These are phyloP conservation scores for Hydriomena furcata DNA, from an alignment of 2,888 invertebrate species.

Conservation along the genomic window DNA sequence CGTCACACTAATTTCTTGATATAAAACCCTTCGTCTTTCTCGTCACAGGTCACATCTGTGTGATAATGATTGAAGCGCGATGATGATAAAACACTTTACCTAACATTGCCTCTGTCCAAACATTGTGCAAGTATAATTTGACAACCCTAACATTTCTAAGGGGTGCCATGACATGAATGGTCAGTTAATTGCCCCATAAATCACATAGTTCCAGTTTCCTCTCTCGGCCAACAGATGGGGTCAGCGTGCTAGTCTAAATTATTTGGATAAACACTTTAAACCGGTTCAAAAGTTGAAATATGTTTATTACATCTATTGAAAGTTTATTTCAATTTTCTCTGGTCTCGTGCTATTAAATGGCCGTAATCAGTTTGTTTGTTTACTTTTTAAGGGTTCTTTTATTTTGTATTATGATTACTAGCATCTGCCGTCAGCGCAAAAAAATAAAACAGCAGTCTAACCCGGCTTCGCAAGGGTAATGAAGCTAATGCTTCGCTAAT, in stretches of 20 bases:
- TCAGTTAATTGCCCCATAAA: conserved; percentile 80
- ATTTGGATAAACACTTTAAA: conserved; percentile 50
- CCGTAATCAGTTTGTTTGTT: conserved; percentile 43
- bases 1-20: too few relatives aligned
- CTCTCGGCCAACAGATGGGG: conserved; percentile 65
- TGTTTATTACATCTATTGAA: conserved; percentile 55
- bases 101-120: too few relatives aligned
- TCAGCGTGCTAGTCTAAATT: conserved; percentile 56
- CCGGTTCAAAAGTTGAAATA: conserved; percentile 48
- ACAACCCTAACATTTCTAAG: conserved; percentile 33
- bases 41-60: too few relatives aligned
- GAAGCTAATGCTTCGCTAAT: too few relatives aligned
- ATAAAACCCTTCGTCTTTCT: too few relatives aligned
- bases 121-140: background rate
- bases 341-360: conserved; percentile 59
- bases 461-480: too few relatives aligned
- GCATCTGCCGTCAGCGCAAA: conserved; percentile 12
- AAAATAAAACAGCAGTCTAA: too few relatives aligned
- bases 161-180: conserved; percentile 67
- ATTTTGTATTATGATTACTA: too few relatives aligned
- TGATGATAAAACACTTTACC: too few relatives aligned
- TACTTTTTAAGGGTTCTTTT: conserved; percentile 21
- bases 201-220: conserved; percentile 60
- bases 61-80: too few relatives aligned
- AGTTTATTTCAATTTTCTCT: conserved; percentile 48